These are phyloP conservation scores for Xyrichtys novacula DNA, from an alignment of 2,797 vertebrate species.

Conservation along the genomic window DNA sequence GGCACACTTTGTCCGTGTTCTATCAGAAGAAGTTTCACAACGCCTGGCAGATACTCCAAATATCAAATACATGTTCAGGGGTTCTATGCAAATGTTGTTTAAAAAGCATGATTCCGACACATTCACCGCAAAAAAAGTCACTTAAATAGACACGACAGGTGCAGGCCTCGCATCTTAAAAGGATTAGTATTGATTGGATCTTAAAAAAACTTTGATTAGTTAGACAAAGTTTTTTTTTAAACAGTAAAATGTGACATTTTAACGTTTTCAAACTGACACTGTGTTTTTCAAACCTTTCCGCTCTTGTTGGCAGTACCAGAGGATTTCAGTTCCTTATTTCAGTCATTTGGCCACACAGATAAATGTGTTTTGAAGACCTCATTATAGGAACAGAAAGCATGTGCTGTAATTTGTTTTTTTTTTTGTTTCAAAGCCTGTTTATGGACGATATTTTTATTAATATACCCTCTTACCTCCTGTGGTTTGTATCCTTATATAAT, in stretches of 20 bases:
- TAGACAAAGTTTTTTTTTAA: background rate
- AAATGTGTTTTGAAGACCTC: too few species aligned
- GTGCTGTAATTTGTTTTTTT: background rate
- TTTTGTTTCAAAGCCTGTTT: background rate
- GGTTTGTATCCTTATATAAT: background rate
- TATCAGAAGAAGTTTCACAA: slow-evolving; percentile 51
- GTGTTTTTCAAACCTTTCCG: too few species aligned
- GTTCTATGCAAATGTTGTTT: background rate
- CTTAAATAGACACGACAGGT: too few species aligned
- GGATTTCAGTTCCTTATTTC: too few species aligned
- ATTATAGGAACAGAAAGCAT: background rate
- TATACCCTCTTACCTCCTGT: background rate
- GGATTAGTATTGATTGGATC: background rate
- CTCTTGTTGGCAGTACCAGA: background rate
- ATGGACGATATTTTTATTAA: background rate
- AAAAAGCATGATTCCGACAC: background rate
- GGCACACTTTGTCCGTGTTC: slow-evolving; percentile 1
- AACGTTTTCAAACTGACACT: too few species aligned
- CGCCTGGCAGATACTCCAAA: slow-evolving; percentile 6
- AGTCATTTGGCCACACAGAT: too few species aligned
- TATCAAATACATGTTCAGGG: slow-evolving; percentile 6
- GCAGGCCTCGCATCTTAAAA: background rate
- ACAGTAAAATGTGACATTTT: too few species aligned
- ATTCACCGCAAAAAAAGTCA: background rate
- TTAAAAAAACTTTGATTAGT: background rate